phyloP scores from a whole-genome alignment of 2,113 vertebrate species.

The Phaethornis superciliosus region DNA sequence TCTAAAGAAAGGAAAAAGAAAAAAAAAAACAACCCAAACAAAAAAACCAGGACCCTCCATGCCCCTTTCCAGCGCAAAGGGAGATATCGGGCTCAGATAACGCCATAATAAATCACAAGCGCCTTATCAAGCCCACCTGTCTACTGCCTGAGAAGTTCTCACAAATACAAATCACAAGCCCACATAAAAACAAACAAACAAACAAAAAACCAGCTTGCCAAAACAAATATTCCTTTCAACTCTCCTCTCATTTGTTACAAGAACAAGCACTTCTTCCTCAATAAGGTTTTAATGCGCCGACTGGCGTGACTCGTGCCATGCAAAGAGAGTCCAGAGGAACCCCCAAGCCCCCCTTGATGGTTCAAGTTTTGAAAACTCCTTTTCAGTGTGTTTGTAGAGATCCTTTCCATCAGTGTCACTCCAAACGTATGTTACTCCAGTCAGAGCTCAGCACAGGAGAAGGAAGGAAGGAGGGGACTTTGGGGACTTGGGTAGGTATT shows the following conservation, averaged over 20 bases:
- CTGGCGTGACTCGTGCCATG: accelerated
- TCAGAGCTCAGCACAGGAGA: background rate
- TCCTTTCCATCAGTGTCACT: background rate
- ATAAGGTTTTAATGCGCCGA: background rate
- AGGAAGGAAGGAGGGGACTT: background rate
- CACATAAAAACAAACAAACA: background rate
- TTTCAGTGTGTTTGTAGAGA: background rate
- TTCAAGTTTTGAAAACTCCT: background rate
- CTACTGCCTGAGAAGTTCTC: slow-evolving; percentile 23
- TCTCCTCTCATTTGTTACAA: slow-evolving; percentile 1
- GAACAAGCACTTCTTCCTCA: slow-evolving; percentile 42
- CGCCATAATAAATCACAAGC: slow-evolving; percentile 15
- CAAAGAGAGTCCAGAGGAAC: background rate
- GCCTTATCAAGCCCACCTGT: slow-evolving; percentile 32
- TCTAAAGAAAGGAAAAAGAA: background rate
- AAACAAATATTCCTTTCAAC: slow-evolving; percentile 55
- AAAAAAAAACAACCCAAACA: too few relatives aligned
- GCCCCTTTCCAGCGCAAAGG: background rate
- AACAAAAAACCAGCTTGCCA: slow-evolving; percentile 15
- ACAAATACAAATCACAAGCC: slow-evolving; percentile 40
- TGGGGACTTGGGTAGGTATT: background rate
- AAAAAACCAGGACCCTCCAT: background rate
- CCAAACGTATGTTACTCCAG: background rate
- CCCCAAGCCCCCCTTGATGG: background rate
- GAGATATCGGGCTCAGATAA: background rate